phyloP scores from a whole-genome alignment of 2,797 vertebrate genomes.

The Allochrocebus solatus region DNA sequence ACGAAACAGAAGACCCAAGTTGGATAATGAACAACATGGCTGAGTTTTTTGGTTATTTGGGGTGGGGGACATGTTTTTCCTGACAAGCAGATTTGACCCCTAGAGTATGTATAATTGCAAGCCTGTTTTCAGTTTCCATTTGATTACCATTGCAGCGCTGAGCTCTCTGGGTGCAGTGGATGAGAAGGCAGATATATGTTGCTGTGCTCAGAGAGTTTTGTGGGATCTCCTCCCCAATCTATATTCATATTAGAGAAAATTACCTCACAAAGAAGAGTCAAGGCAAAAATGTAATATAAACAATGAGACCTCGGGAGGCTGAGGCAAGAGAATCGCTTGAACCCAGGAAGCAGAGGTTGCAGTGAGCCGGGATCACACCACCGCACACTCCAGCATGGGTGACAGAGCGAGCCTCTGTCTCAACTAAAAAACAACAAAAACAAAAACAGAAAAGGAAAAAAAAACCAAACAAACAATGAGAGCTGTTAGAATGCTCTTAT shows the following conservation, averaged over 20 bases:
- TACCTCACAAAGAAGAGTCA: background rate
- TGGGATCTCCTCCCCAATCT: background rate
- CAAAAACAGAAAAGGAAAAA: background rate
- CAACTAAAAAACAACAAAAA: too few species aligned
- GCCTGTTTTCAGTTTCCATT: background rate
- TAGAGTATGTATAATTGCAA: background rate
- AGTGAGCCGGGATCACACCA: too few species aligned
- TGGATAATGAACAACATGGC: background rate
- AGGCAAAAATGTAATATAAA: constrained; percentile 40
- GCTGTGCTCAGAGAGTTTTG: background rate
- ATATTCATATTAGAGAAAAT: background rate
- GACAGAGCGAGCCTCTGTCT: too few species aligned
- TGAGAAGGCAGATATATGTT: background rate
- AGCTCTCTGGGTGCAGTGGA: background rate
- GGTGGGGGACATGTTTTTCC: background rate
- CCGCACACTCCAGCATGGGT: too few species aligned
- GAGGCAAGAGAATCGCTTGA: too few species aligned
- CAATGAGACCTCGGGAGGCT: background rate
- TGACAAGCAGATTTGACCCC: background rate
- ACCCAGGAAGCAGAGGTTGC: too few species aligned
- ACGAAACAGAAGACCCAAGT: background rate
- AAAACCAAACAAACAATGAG: background rate
- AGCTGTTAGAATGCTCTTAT: background rate
- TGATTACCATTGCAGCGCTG: background rate
- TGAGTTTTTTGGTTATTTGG: background rate